phyloP scores from a whole-genome alignment of 2,797 vertebrate genomes.

The Choloepus didactylus region DNA sequence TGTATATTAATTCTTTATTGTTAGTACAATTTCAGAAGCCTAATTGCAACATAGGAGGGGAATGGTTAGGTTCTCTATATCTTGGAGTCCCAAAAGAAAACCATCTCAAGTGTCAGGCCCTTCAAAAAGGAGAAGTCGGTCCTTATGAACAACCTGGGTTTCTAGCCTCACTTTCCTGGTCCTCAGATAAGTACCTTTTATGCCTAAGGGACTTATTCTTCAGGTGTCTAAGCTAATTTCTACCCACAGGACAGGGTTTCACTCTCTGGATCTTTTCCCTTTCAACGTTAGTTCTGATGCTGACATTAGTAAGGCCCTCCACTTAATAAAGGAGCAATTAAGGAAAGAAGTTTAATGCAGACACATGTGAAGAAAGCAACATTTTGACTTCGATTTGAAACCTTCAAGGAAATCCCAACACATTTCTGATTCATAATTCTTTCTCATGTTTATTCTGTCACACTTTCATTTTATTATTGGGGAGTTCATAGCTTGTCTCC shows the following conservation, averaged over 20 bases:
- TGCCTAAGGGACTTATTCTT: too few relatives aligned
- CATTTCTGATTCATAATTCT: not conserved
- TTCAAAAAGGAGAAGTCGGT: too few relatives aligned
- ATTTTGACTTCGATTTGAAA: slow-evolving; percentile 9
- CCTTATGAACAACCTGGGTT: too few relatives aligned
- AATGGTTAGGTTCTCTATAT: too few relatives aligned
- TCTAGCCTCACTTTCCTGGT: too few relatives aligned
- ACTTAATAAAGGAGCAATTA: not conserved
- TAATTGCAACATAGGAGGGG: too few relatives aligned
- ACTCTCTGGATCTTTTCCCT: not conserved
- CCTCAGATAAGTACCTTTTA: too few relatives aligned
- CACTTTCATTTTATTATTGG: not conserved
- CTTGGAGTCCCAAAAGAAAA: too few relatives aligned
- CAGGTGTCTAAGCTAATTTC: not conserved
- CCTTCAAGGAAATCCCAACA: not conserved
- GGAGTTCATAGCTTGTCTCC: not conserved
- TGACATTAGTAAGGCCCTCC: not conserved
- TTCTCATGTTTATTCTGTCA: not conserved
- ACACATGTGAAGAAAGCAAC: not conserved
- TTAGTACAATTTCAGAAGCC: too few relatives aligned
- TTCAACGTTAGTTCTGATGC: not conserved
- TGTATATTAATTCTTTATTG: too few relatives aligned
- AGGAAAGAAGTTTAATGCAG: not conserved
- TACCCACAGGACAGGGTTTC: too few relatives aligned
- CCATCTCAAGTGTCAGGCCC: too few relatives aligned